Base-by-base conservation (phyloP, 2,888 invertebrate species). In the Trichacis sp. region DNA sequence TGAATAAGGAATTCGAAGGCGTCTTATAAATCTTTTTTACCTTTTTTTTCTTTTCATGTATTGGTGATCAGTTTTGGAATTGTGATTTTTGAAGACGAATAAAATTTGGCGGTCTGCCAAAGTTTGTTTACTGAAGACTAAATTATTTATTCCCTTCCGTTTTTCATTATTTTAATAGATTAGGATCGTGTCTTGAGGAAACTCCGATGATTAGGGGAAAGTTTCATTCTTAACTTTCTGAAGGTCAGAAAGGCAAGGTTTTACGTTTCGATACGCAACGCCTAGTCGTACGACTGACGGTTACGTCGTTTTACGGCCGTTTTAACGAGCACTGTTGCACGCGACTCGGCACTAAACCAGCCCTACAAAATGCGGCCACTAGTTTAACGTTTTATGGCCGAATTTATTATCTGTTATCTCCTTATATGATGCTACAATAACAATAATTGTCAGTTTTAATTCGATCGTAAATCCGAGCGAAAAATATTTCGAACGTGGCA, bases 381-480 rank as follows among this genome's bases (percentile, higher is more conserved):
- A 83, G 82, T 81, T 83, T 76, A 81, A 78, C 79, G 79, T 82
- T 84, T 84, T 84, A 84, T 76, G 81, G 77, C 72, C 74, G 74
- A 80, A 83, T 84, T 84, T 84, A 84, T 84, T 84, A 84, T 83
- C 83, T 83, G 83, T 82, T 84, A 82, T 78, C 83, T 81, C 78
- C 82, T 83, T 82, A 82, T 82, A 82, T 80, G 81, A 82, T 75
- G 79, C 77, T 72, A 79, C 78, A 80, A 83, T 84, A 82, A 82
- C 78, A 81, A 82, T 84, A 80, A 84, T 83, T 84, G 83, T 84
- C 83, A 84, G 79, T 76, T 84, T 83, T 80, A 81, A 84, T 82
- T 81, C 69, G 70, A 73, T 77, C 80, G 76, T 83, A 84, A 84
- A 83, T 83, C 77, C 74, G 62, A 55, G 63, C 67, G 47, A 54